Conservation (phyloP, 2,888 invertebrate species). For the Platynereis dumerilii region DNA sequence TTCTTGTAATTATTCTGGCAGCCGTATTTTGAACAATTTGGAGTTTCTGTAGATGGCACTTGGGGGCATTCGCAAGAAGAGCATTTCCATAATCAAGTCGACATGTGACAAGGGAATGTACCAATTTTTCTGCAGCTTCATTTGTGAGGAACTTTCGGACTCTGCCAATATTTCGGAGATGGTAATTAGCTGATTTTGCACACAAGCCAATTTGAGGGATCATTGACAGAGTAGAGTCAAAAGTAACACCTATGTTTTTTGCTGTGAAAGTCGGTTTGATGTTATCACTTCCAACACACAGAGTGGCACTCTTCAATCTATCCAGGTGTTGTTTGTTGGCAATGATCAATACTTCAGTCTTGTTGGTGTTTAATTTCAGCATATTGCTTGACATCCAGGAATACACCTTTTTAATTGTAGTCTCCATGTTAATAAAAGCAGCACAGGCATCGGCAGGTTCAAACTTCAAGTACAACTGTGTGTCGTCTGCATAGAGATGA, state of each 20-base stretch:
- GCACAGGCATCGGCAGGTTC: no score
- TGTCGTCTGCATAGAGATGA: conserved; percentile 6
- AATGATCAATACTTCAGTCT: background rate
- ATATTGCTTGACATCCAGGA: background rate
- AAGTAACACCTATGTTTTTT: background rate
- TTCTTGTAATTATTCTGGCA: background rate
- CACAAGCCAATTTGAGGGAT: background rate
- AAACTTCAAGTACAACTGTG: conserved; percentile 3
- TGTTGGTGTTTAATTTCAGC: background rate
- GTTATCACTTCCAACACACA: background rate
- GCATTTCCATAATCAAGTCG: conserved; percentile 1
- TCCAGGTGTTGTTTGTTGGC: background rate
- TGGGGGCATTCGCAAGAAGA: background rate
- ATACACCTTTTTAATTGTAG: no score
- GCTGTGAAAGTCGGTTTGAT: background rate
- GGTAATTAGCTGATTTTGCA: background rate
- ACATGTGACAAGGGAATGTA: background rate
- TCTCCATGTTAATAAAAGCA: no score
- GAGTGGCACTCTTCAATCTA: background rate
- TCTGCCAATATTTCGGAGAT: background rate
- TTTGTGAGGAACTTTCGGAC: background rate
- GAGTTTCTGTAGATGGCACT: background rate
- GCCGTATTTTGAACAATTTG: conserved; percentile 6
- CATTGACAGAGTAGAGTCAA: background rate
- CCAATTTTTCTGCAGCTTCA: background rate